Percentiles rank a stretch among this genome's conserved stretches.
Conservation (phyloP, 1,140 invertebrate species). For the Apis laboriosa region DNA sequence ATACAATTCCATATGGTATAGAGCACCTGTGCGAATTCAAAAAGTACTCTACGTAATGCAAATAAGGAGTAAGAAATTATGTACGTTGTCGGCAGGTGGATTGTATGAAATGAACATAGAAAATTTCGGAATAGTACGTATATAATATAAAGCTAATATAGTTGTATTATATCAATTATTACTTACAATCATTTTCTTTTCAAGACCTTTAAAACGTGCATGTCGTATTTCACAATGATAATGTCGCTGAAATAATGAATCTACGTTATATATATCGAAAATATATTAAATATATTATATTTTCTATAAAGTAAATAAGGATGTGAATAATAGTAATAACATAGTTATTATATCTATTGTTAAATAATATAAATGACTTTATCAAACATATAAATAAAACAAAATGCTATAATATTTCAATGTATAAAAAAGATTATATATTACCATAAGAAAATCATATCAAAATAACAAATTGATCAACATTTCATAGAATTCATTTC, state of each 20-base stretch:
- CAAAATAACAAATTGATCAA: too few species aligned
- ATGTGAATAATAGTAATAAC: too few species aligned
- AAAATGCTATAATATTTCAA: too few species aligned
- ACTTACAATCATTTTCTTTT: background rate
- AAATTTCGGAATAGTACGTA: background rate
- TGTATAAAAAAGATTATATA: too few species aligned
- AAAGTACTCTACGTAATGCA: background rate
- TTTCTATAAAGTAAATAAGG: too few species aligned
- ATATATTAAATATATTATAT: background rate
- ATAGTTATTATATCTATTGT: too few species aligned
- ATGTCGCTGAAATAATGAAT: background rate
- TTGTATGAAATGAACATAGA: slow-evolving; percentile 2
- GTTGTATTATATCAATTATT: background rate
- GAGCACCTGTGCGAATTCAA: background rate
- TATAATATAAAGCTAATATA: background rate
- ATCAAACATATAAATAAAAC: too few species aligned
- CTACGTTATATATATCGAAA: background rate
- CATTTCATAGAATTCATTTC: too few species aligned
- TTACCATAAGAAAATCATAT: too few species aligned
- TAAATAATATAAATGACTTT: too few species aligned
- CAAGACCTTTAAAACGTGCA: background rate
- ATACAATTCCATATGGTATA: background rate
- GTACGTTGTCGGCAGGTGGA: background rate
- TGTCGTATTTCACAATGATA: background rate
- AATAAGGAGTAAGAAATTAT: background rate